Evolutionary conservation across 2,113 vertebrate species (phyloP).

Genomic region (Willisornis vidua): DNA sequence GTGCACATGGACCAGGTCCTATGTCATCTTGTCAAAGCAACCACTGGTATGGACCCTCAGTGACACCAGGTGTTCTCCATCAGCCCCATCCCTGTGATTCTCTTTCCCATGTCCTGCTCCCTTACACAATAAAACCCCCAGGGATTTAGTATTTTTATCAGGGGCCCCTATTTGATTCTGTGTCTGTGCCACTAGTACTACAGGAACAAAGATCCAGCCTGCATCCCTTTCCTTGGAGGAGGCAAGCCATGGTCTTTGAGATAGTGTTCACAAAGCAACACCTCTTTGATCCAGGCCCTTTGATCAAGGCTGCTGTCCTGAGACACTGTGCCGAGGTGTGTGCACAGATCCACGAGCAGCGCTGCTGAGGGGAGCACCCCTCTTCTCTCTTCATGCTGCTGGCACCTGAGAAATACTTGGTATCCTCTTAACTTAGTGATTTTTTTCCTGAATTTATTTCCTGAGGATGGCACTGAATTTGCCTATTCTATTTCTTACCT

Average conservation of each 20-base stretch:
- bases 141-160: neutral
- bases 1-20: neutral
- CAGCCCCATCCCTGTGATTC: neutral
- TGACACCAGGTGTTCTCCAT: neutral
- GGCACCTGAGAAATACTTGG: neutral
- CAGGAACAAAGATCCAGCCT: neutral
- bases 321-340: neutral
- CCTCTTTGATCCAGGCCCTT: neutral
- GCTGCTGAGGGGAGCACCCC: neutral
- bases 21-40: neutral
- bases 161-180: neutral
- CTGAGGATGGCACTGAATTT: neutral
- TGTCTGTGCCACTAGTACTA: neutral
- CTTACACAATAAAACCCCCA: neutral
- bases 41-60: neutral
- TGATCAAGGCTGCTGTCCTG: neutral
- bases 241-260: neutral
- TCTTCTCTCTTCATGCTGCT: neutral
- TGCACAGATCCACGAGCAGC: neutral
- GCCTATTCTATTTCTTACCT: slow-evolving; percentile 62
- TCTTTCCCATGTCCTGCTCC: neutral
- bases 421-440: neutral
- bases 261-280: neutral
- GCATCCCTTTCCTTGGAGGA: neutral
- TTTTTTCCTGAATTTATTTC: neutral